phyloP scores from a whole-genome alignment of 2,113 vertebrate species.

The Lipotes vexillifer region DNA sequence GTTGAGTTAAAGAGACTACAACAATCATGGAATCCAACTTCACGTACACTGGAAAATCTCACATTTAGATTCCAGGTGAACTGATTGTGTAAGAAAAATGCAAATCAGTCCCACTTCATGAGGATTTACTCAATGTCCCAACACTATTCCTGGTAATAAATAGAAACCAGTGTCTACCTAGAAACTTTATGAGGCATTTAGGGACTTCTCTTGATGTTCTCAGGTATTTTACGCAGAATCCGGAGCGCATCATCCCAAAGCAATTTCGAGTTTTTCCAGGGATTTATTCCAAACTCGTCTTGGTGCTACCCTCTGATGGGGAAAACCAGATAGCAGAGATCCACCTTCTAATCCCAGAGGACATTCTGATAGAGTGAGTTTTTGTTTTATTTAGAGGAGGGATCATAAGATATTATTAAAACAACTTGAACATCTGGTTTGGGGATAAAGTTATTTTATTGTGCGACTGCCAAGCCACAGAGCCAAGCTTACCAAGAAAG shows the following conservation, averaged over 20 bases:
- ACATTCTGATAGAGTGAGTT: conserved; percentile 77
- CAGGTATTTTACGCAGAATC: background rate
- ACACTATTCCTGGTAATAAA: background rate
- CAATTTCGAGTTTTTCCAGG: conserved; percentile 44
- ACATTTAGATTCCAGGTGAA: background rate
- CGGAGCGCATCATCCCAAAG: background rate
- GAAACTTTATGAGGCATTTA: background rate
- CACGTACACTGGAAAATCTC: background rate
- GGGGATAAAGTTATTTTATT: conserved; percentile 83
- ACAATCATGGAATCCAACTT: background rate
- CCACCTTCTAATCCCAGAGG: conserved; percentile 57
- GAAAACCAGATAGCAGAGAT: conserved; percentile 73
- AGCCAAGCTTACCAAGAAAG: conserved; percentile 79
- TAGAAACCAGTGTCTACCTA: background rate
- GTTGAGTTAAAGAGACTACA: background rate
- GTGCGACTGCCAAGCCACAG: conserved; percentile 76
- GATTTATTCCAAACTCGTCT: conserved; percentile 63
- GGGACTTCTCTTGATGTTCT: background rate
- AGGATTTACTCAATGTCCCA: background rate
- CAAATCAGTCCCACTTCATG: background rate
- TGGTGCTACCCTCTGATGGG: conserved; percentile 76
- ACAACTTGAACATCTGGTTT: conserved; percentile 86
- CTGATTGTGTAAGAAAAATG: background rate
- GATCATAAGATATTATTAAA: conserved; percentile 84
- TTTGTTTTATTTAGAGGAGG: conserved; percentile 81